phyloP scores from a whole-genome alignment of 2,888 invertebrate genomes.

The Cryptocephalus primarius region DNA sequence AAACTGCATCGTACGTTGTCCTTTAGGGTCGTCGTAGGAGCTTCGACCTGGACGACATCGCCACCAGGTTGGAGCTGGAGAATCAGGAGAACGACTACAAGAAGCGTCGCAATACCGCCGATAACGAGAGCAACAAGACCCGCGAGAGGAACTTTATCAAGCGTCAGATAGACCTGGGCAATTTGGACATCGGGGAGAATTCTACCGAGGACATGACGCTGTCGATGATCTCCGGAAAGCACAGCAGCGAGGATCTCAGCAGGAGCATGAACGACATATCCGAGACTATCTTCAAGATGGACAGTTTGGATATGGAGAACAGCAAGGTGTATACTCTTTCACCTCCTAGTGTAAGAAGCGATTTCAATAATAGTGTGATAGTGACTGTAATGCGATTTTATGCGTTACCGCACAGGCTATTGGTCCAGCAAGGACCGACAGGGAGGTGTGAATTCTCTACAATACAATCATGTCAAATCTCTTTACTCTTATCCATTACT shows the following conservation, averaged over 20 bases:
- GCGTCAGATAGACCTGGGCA: slow-evolving; percentile 34
- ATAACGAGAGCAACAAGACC: slow-evolving; percentile 29
- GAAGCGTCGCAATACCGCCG: slow-evolving; percentile 44
- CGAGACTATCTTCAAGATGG: slow-evolving; percentile 61
- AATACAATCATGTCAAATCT: no score
- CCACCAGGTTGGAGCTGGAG: slow-evolving; percentile 32
- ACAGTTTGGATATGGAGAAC: slow-evolving; percentile 44
- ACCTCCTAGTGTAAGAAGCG: no score
- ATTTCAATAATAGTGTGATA: no score
- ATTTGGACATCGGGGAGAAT: slow-evolving; percentile 33
- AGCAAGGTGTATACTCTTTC: slow-evolving; percentile 12
- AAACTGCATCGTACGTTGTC: no score
- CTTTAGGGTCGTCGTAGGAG: slow-evolving; percentile 32
- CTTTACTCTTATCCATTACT: no score
- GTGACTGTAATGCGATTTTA: no score
- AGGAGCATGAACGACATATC: slow-evolving; percentile 33
- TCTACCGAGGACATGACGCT: slow-evolving; percentile 32
- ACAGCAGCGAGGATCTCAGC: slow-evolving; percentile 31
- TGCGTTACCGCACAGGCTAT: no score
- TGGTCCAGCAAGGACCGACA: no score
- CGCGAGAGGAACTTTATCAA: slow-evolving; percentile 34
- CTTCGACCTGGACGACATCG: slow-evolving; percentile 27
- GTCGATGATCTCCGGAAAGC: slow-evolving; percentile 27
- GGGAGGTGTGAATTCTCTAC: no score
- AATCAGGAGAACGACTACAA: slow-evolving; percentile 60